Evolutionary conservation across 2,113 vertebrate genomes (phyloP).

Genomic region (Burhinus oedicnemus): DNA sequence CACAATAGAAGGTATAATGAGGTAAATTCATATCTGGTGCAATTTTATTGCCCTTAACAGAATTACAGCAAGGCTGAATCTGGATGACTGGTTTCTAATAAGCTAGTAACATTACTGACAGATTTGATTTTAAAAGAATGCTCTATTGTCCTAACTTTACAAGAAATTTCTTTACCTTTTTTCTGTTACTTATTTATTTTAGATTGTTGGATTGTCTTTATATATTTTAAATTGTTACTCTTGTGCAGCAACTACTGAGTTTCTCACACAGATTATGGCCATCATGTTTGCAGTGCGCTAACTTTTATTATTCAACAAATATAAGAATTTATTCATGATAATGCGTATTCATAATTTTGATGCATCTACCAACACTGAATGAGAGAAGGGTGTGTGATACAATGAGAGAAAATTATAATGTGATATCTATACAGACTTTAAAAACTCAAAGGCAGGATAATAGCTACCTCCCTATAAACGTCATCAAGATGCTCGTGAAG

Average conservation of each 20-base stretch:
- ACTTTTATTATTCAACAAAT: background rate
- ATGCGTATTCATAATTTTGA: background rate
- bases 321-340: background rate
- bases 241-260: background rate
- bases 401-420: background rate
- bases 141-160: background rate
- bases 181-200: background rate
- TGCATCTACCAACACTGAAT: background rate
- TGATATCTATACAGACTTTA: background rate
- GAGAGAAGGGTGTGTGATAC: fast-evolving
- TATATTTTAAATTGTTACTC: background rate
- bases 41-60: background rate
- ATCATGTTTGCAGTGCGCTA: fast-evolving
- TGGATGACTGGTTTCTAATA: background rate
- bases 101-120: background rate
- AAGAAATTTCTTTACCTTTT: background rate
- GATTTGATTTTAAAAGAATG: background rate
- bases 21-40: background rate
- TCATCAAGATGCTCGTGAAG: background rate
- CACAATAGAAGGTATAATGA: background rate
- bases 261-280: background rate
- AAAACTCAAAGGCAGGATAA: background rate
- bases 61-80: background rate
- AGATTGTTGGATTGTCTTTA: background rate
- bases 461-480: background rate